Evolutionary conservation across 2,888 invertebrate species (phyloP).

Genomic region (Cetonia aurata): DNA sequence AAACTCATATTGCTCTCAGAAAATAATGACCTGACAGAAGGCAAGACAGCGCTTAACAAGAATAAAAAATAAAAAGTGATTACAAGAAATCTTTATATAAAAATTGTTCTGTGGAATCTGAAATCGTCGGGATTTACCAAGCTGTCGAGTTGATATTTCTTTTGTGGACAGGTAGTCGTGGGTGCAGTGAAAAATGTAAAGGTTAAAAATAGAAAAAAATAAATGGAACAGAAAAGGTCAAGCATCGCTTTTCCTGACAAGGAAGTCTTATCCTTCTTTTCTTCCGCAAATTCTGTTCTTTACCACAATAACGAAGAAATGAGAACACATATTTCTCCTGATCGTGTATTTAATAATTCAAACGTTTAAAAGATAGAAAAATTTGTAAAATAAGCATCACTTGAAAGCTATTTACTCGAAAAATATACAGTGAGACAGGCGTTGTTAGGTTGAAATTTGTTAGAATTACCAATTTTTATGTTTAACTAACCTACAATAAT

Average conservation of each 20-base stretch:
- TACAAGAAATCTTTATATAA: not conserved
- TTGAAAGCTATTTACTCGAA: too few species aligned
- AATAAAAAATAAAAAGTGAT: constrained; percentile 5
- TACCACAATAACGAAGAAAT: too few species aligned
- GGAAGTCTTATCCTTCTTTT: not conserved
- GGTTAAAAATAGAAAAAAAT: constrained; percentile 8
- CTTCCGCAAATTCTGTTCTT: not conserved
- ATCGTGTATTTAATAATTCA: not conserved
- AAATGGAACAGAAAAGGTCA: not conserved
- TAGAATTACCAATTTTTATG: too few species aligned
- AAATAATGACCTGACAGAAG: too few species aligned
- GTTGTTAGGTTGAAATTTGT: too few species aligned
- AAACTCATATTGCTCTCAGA: too few species aligned
- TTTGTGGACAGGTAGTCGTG: constrained; percentile 1
- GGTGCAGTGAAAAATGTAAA: constrained; percentile 27
- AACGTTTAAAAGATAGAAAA: too few species aligned
- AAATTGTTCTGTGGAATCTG: constrained; percentile 10
- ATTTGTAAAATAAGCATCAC: too few species aligned
- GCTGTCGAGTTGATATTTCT: constrained; percentile 25
- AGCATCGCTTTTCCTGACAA: not conserved
- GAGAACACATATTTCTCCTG: not conserved
- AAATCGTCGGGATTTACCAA: constrained; percentile 8
- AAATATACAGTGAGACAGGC: too few species aligned
- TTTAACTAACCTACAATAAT: too few species aligned
- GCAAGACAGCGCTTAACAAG: not conserved